Evolutionary conservation across 2,113 vertebrate species (phyloP).

Genomic region (Petroica traversi): DNA sequence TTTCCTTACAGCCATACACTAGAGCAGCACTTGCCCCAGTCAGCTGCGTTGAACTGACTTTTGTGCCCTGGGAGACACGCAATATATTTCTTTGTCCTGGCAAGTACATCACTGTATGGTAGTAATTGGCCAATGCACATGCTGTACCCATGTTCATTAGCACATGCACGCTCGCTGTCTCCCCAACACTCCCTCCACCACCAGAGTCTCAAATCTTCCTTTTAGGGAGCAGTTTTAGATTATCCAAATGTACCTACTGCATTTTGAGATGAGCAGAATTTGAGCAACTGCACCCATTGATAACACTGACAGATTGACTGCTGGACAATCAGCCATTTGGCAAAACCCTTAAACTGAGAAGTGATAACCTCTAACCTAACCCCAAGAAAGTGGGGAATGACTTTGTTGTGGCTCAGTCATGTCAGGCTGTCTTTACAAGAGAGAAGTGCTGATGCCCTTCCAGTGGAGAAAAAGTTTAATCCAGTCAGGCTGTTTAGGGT

Average conservation of each 20-base stretch:
- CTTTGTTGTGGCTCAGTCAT: background rate
- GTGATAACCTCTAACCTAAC: background rate
- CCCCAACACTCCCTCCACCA: background rate
- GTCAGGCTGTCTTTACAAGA: background rate
- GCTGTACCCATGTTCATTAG: background rate
- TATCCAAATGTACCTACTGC: background rate
- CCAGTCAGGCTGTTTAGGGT: background rate
- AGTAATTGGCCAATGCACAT: background rate
- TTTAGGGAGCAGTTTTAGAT: background rate
- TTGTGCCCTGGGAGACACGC: background rate
- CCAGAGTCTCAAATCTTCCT: background rate
- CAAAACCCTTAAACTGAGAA: background rate
- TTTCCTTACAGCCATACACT: background rate
- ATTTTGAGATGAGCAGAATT: background rate
- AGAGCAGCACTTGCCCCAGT: background rate
- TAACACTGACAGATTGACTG: background rate
- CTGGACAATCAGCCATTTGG: background rate
- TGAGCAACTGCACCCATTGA: background rate
- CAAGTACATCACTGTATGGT: background rate
- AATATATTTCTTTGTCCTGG: background rate
- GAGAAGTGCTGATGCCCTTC: background rate
- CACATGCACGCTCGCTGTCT: fast-evolving
- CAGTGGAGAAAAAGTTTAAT: background rate
- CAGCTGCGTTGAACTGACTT: background rate
- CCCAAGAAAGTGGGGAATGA: background rate